Percentiles rank a stretch among this genome's conserved stretches.
These are phyloP conservation scores for Hippopotamyrus pictus DNA, from an alignment of 2,797 vertebrate genomes.

Conservation along the genomic window DNA sequence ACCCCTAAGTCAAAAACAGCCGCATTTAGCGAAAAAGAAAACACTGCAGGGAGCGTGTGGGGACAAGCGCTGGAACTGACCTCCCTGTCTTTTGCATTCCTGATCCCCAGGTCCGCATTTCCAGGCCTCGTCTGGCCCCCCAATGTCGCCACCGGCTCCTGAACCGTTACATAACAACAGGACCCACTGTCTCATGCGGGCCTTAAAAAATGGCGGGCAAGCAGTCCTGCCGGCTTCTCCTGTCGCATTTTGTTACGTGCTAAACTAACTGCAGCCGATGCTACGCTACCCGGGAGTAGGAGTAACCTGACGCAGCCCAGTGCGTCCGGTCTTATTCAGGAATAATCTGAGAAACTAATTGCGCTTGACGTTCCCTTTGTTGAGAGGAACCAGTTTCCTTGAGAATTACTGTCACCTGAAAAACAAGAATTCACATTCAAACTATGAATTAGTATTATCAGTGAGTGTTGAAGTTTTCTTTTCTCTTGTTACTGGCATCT, in stretches of 20 bases:
- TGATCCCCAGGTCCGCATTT: neutral
- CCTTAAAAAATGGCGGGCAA: neutral
- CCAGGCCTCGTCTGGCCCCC: neutral
- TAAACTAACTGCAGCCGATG: neutral
- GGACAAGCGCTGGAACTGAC: neutral
- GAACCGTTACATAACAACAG: neutral
- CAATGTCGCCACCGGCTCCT: neutral
- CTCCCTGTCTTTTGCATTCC: neutral
- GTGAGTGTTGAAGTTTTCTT: neutral
- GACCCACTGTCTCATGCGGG: neutral
- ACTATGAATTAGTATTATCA: neutral
- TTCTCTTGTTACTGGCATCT: neutral
- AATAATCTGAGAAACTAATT: constrained; percentile 6
- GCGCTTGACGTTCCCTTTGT: neutral
- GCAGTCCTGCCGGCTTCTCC: neutral
- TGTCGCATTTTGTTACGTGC: neutral
- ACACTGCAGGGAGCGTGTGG: neutral
- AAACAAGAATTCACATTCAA: neutral
- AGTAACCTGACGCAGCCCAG: neutral
- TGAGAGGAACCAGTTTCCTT: neutral
- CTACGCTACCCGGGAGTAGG: neutral
- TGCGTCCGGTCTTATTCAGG: neutral
- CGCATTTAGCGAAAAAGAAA: neutral
- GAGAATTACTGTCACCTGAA: neutral
- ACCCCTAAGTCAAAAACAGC: neutral